These are phyloP conservation scores for Lutjanus campechanus DNA, from an alignment of 2,797 vertebrate genomes.

Conservation along the genomic window DNA sequence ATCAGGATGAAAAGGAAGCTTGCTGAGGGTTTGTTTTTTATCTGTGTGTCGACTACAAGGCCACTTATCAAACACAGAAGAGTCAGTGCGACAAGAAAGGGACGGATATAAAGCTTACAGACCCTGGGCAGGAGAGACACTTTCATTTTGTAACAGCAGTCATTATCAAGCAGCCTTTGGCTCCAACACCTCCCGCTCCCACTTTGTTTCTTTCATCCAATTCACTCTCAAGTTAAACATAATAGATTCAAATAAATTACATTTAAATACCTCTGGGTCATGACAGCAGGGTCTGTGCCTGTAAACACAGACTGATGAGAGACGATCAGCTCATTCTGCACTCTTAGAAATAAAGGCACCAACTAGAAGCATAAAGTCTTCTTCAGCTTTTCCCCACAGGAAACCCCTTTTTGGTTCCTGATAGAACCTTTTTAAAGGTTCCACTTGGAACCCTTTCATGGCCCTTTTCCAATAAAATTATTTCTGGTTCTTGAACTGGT, in stretches of 20 bases:
- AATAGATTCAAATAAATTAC: constrained; percentile 31
- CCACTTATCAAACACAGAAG: constrained; percentile 60
- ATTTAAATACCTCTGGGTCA: constrained; percentile 21
- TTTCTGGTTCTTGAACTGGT: too few species aligned
- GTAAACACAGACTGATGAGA: constrained; percentile 45
- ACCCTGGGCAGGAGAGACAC: constrained; percentile 48
- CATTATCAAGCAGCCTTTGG: constrained; percentile 46
- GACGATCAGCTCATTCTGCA: too few species aligned
- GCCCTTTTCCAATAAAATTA: too few species aligned
- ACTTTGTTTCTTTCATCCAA: constrained; percentile 32
- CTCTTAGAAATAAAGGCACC: too few species aligned
- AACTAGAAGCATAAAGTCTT: too few species aligned
- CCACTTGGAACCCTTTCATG: too few species aligned
- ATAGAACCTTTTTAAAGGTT: too few species aligned
- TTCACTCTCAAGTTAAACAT: constrained; percentile 25
- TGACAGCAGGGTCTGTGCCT: constrained; percentile 17
- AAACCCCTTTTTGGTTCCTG: too few species aligned
- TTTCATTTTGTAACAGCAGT: constrained; percentile 57
- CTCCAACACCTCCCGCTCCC: background rate
- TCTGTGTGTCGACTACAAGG: constrained; percentile 23
- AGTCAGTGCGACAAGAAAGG: constrained; percentile 36
- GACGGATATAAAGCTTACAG: constrained; percentile 41
- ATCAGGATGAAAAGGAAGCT: constrained; percentile 52
- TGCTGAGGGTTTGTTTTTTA: background rate
- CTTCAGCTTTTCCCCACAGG: too few species aligned